Evolutionary conservation across 2,113 vertebrate genomes (phyloP).

Genomic region (Aleadryas rufinucha): DNA sequence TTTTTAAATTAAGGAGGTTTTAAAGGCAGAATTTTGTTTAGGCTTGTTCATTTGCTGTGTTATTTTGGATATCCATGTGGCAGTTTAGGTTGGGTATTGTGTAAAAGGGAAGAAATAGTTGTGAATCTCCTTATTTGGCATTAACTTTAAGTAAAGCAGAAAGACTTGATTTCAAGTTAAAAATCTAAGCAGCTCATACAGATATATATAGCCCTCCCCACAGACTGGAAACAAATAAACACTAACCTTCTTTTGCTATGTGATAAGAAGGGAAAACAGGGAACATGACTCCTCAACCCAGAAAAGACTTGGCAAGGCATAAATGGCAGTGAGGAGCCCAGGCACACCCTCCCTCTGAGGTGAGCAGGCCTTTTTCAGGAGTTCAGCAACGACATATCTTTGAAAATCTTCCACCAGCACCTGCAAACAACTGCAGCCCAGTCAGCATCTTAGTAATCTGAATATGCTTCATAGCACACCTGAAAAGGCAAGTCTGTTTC

Average conservation of each 20-base stretch:
- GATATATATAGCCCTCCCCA: not conserved
- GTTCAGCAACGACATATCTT: not conserved
- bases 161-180: not conserved
- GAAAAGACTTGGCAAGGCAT: not conserved
- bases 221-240: not conserved
- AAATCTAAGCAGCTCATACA: not conserved
- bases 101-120: not conserved
- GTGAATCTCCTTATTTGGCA: not conserved
- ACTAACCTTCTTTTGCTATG: not conserved
- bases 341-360: not conserved
- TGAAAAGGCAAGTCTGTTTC: not conserved
- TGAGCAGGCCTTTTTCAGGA: not conserved
- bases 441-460: not conserved
- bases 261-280: not conserved
- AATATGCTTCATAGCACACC: not conserved
- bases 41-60: not conserved
- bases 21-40: not conserved
- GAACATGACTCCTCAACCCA: not conserved
- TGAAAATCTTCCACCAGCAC: not conserved
- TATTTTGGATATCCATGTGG: not conserved
- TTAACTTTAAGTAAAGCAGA: not conserved
- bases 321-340: not conserved
- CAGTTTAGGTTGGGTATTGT: not conserved
- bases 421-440: not conserved
- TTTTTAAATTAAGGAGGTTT: conserved; percentile 1